phyloP scores from a whole-genome alignment of 1,140 invertebrate species.

The Paraescarpia echinospica region DNA sequence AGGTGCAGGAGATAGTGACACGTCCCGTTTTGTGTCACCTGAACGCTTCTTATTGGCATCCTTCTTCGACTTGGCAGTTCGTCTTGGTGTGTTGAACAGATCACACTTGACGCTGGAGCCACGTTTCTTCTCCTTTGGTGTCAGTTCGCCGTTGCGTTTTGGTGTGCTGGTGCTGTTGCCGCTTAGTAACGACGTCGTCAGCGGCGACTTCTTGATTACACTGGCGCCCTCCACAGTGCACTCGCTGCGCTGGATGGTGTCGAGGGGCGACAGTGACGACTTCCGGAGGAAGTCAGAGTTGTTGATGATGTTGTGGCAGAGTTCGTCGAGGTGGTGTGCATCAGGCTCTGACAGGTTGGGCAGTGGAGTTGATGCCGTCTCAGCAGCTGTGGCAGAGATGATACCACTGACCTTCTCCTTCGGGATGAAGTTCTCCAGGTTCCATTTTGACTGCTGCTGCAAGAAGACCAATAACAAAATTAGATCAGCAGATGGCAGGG shows the following conservation, averaged over 20 bases:
- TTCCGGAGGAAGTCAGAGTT: neutral
- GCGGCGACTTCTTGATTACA: neutral
- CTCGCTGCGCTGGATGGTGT: neutral
- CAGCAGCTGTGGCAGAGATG: neutral
- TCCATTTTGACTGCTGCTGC: neutral
- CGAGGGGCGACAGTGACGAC: neutral
- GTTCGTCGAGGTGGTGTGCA: neutral
- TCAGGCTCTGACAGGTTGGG: neutral
- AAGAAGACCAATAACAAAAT: neutral
- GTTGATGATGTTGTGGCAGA: neutral
- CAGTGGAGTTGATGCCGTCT: neutral
- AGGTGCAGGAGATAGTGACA: neutral
- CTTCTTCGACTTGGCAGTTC: neutral
- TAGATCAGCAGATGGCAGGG: too few species aligned
- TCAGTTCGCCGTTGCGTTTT: neutral
- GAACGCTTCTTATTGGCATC: neutral
- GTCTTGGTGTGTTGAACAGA: neutral
- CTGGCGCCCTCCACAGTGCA: neutral
- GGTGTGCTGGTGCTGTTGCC: neutral
- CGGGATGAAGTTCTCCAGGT: neutral
- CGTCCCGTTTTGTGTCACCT: neutral
- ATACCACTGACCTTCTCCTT: neutral
- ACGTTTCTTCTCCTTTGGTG: neutral
- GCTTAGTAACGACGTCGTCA: neutral
- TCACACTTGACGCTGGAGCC: neutral